A percentile compares a stretch with the other conserved stretches of the same genome.
Evolutionary conservation across 2,797 vertebrate genomes (phyloP).

Genomic region (Eulemur albifrons): DNA sequence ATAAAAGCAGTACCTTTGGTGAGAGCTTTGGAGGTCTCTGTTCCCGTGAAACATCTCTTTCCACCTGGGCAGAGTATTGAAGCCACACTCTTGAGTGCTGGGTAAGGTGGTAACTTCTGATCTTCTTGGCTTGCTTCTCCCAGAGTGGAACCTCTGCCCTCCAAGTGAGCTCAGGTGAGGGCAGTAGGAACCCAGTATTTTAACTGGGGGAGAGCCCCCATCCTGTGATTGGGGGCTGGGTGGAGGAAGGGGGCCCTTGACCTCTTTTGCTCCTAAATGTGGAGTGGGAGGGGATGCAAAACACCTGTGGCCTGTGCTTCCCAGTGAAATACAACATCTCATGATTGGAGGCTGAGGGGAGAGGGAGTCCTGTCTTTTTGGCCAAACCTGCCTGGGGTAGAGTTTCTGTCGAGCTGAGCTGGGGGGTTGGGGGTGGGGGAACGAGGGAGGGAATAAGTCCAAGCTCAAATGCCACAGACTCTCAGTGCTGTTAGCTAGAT

Average conservation of each 20-base stretch:
- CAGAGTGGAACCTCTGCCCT: neutral
- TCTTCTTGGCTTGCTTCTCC: neutral
- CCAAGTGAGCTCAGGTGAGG: neutral
- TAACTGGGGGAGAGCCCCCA: neutral
- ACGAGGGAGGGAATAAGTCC: neutral
- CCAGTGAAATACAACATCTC: neutral
- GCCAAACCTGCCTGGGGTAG: neutral
- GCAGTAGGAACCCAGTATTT: neutral
- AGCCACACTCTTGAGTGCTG: neutral
- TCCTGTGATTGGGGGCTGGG: neutral
- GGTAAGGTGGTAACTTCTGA: neutral
- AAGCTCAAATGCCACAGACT: neutral
- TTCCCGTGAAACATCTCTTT: neutral
- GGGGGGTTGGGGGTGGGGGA: no score
- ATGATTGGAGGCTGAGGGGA: neutral
- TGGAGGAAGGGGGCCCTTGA: neutral
- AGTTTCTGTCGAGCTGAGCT: neutral
- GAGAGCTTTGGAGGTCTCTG: neutral
- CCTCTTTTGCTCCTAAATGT: neutral
- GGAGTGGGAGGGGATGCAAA: neutral
- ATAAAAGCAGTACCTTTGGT: neutral
- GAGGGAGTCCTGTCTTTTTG: neutral
- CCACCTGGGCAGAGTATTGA: neutral
- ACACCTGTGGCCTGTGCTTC: neutral
- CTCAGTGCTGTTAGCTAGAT: neutral